A percentile compares a stretch with the other conserved stretches of the same genome.
These are phyloP conservation scores for Ptyas mucosa DNA, from an alignment of 2,113 vertebrate species.

Conservation along the genomic window DNA sequence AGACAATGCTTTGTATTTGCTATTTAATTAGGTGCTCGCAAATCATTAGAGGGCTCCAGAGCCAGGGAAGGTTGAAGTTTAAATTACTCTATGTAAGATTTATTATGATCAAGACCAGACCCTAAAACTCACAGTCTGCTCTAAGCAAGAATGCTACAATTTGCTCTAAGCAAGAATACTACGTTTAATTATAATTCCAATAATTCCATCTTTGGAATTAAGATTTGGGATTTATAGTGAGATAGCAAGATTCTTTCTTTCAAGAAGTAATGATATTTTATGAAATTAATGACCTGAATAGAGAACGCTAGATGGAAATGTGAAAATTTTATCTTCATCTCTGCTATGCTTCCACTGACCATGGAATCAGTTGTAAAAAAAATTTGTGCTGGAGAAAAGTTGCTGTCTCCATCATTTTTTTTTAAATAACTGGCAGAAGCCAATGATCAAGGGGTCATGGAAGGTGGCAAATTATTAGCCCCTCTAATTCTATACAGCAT, in stretches of 20 bases:
- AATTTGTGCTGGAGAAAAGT: not conserved
- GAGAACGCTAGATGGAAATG: not conserved
- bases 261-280: not conserved
- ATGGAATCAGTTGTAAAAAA: not conserved
- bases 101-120: conserved; percentile 17
- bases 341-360: not conserved
- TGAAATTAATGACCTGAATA: not conserved
- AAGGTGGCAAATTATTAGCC: not conserved
- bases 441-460: not conserved
- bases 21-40: rapidly evolving
- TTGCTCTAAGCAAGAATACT: not conserved
- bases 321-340: not conserved
- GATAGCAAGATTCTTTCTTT: not conserved
- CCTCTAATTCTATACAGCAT: not conserved
- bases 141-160: not conserved
- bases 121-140: rapidly evolving
- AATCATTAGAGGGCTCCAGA: not conserved
- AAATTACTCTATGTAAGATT: not conserved
- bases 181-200: not conserved
- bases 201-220: not conserved
- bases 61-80: conserved; percentile 13
- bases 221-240: not conserved
- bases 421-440: not conserved
- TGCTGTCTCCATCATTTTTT: not conserved
- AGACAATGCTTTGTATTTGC: conserved; percentile 43